Evolutionary conservation across 2,888 invertebrate species (phyloP).

Genomic region (Pterostichus madidus): DNA sequence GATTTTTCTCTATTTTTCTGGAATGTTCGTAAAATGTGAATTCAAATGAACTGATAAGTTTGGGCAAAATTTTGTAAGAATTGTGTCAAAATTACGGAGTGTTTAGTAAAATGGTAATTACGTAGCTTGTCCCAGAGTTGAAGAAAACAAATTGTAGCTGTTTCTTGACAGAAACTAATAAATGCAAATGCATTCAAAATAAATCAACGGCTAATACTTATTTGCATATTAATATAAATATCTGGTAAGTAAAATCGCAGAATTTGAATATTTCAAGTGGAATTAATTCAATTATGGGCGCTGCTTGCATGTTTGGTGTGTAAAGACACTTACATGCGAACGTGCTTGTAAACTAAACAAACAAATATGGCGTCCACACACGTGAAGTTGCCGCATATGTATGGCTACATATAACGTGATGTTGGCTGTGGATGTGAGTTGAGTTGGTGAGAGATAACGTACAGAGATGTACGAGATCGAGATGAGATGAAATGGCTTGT

Average conservation of each 20-base stretch:
- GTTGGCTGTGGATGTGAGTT: too few relatives aligned
- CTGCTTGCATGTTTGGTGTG: slow-evolving; percentile 5
- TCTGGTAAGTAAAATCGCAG: slow-evolving; percentile 3
- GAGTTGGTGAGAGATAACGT: too few relatives aligned
- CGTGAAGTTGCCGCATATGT: not conserved
- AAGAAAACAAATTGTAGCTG: slow-evolving; percentile 15
- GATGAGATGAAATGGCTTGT: slow-evolving; percentile 3
- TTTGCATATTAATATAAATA: slow-evolving; percentile 35
- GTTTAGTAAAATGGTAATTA: slow-evolving; percentile 12
- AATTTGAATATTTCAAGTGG: slow-evolving; percentile 26
- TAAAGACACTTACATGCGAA: slow-evolving; percentile 14
- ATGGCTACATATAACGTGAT: too few relatives aligned
- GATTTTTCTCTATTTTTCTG: not conserved
- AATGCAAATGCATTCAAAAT: slow-evolving; percentile 43
- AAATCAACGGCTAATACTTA: slow-evolving; percentile 41
- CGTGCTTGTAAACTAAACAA: slow-evolving; percentile 1
- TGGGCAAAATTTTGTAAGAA: not conserved
- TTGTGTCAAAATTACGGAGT: not conserved
- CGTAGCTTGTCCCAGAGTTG: slow-evolving; percentile 1
- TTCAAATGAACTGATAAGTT: not conserved
- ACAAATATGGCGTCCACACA: slow-evolving; percentile 12
- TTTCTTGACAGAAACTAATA: slow-evolving; percentile 40
- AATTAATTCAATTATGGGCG: slow-evolving; percentile 32
- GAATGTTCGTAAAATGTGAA: not conserved
- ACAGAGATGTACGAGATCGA: not conserved